Conservation (phyloP, 2,888 invertebrate species). For the Oeneis ivallda region DNA sequence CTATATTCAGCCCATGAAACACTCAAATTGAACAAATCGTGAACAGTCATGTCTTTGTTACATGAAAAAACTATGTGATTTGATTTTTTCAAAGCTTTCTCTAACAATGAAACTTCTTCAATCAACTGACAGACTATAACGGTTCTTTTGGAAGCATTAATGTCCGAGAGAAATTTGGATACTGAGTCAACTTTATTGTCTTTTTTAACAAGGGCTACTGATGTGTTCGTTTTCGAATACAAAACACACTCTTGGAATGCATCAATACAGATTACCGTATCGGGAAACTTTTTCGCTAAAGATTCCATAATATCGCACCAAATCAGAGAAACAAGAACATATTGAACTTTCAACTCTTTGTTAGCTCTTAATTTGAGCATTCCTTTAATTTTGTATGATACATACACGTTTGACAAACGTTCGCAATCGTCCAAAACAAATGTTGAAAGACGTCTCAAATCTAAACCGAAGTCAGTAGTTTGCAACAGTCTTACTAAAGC, state of each 20-base stretch:
- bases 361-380: conserved; percentile 66
- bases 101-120: conserved; percentile 77
- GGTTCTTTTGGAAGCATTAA: conserved; percentile 73
- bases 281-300: conserved; percentile 78
- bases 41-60: conserved; percentile 63
- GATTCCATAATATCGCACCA: conserved; percentile 84
- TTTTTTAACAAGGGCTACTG: conserved; percentile 60
- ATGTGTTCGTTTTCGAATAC: conserved; percentile 81
- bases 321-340: conserved; percentile 81
- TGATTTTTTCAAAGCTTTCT: conserved; percentile 47
- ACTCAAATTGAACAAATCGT: conserved; percentile 64
- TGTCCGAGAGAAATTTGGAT: conserved; percentile 72
- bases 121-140: conserved; percentile 83
- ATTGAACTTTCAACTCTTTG: conserved; percentile 77
- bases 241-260: conserved; percentile 88
- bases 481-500: conserved; percentile 74
- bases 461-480: conserved; percentile 67
- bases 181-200: conserved; percentile 69
- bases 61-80: conserved; percentile 57
- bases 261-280: conserved; percentile 85
- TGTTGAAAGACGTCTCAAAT: conserved; percentile 83
- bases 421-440: conserved; percentile 88
- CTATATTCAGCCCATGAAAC: conserved; percentile 63
- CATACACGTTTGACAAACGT: conserved; percentile 80
- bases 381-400: conserved; percentile 67